A percentile compares a stretch with the other conserved stretches of the same genome.
phyloP scores from a whole-genome alignment of 2,797 vertebrate species.

The Myotis planiceps region DNA sequence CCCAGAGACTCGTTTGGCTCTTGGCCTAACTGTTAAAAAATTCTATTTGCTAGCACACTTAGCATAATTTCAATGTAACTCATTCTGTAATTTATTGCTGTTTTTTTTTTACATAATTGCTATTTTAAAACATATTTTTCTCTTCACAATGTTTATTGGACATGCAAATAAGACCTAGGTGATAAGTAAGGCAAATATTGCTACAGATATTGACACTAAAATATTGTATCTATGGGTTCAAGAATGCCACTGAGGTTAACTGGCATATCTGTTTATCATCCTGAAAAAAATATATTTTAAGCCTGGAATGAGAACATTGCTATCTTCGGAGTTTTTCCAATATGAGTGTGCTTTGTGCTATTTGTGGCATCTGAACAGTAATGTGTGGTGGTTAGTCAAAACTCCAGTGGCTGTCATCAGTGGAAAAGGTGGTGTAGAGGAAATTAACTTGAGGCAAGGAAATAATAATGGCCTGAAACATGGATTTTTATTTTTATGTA shows the following conservation, averaged over 20 bases:
- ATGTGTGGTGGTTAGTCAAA: neutral
- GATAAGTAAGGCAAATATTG: neutral
- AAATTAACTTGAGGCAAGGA: slow-evolving; percentile 74
- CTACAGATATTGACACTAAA: neutral
- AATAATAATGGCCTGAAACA: slow-evolving; percentile 55
- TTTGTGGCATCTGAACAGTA: neutral
- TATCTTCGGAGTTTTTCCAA: neutral
- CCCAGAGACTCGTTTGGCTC: neutral
- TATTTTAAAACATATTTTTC: neutral
- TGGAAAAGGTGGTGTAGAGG: slow-evolving; percentile 41
- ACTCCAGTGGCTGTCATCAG: neutral
- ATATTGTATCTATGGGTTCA: neutral
- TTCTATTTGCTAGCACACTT: neutral
- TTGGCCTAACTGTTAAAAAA: neutral
- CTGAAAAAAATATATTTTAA: neutral
- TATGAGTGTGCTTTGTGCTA: neutral
- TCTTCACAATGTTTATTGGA: neutral
- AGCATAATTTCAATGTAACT: neutral
- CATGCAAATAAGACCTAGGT: neutral
- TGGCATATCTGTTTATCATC: neutral
- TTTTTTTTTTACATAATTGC: neutral
- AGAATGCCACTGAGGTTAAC: neutral
- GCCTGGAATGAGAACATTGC: neutral
- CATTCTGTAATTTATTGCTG: neutral
- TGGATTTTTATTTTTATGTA: slow-evolving; percentile 72